Base-by-base conservation (phyloP, 2,797 vertebrate genomes). In the Tangara arthus region DNA sequence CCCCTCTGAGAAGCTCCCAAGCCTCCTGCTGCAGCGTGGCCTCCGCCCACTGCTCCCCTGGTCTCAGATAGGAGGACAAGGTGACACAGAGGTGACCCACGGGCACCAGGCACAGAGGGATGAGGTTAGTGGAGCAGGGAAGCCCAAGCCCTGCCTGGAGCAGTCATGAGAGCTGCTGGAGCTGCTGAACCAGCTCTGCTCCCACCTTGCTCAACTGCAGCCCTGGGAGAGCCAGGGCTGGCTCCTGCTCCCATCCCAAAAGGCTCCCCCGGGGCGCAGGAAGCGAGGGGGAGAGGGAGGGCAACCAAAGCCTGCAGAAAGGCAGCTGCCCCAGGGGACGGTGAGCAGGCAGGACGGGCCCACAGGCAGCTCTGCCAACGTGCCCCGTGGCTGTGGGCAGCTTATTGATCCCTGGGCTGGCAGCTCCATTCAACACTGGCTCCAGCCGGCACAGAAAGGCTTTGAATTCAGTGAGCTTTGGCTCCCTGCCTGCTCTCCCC, bases 51-150 rank as follows among this genome's bases (percentile, higher is more conserved):
- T 9, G 50, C 82, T 82, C 49, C 79, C 49, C 55, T 12, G 47
- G 50, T 35, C 68, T 64, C 89, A 70, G 84, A 49, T 68, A 65
- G 39, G 35, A 81, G 89, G 94, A 78, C 92, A 82, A 93, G 81
- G 90, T 87, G 95, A 91, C 94, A 80, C 60, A 10, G 80, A 60
- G 68, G 89, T 85, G 96, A 97, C 78, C 60, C 17, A 53, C 0
- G 2, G 49, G 95, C 89, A 91, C 9, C 61, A 81, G 92, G 82
- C 53, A 23, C 56, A 35, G 56, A 87, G 93, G 93, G 76, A 86
- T 2, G 1, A 87, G 92, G 95, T 94, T 18, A 92, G 78, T 80
- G 81, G 90, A 89, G 90, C 90, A 92, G 92, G 87, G 86, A 90
- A 95, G 75, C 75, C 89, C 3, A 0, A 70, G 78, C 53, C 63